Evolutionary conservation across 2,113 vertebrate species (phyloP).

Genomic region (Taurulus bubalis): DNA sequence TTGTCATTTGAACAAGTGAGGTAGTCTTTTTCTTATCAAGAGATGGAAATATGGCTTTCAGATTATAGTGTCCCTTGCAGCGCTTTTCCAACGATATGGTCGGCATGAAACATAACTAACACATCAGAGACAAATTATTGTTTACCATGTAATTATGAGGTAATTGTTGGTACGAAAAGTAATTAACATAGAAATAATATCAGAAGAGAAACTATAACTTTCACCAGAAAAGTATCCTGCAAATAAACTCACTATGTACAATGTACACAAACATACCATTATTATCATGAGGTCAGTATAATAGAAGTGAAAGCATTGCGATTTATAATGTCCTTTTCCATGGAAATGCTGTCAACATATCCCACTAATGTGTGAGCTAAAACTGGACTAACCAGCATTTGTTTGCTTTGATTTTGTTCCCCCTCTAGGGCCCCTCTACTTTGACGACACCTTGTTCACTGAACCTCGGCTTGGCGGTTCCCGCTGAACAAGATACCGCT

Average conservation of each 20-base stretch:
- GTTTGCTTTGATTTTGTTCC: constrained; percentile 12
- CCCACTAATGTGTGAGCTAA: not conserved
- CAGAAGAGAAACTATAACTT: not conserved
- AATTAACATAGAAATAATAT: not conserved
- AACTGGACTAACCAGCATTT: constrained; percentile 3
- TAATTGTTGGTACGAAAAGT: not conserved
- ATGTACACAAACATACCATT: not conserved
- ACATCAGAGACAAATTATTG: not conserved
- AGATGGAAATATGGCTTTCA: not conserved
- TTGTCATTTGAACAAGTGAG: constrained; percentile 34
- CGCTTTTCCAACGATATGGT: not conserved
- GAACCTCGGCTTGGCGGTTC: constrained; percentile 12
- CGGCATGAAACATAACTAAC: not conserved
- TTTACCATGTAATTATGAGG: not conserved
- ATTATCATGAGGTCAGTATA: not conserved
- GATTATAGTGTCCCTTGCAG: not conserved
- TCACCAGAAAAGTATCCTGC: not conserved
- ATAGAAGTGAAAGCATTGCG: not conserved
- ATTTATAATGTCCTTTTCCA: constrained; percentile 7
- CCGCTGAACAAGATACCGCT: constrained; percentile 2
- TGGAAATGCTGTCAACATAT: not conserved
- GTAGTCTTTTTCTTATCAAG: constrained; percentile 14
- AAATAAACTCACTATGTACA: not conserved
- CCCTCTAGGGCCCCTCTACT: constrained; percentile 9
- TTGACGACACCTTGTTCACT: constrained; percentile 31